Base-by-base conservation (phyloP, 2,113 vertebrate genomes). In the Thryonomys swinderianus region DNA sequence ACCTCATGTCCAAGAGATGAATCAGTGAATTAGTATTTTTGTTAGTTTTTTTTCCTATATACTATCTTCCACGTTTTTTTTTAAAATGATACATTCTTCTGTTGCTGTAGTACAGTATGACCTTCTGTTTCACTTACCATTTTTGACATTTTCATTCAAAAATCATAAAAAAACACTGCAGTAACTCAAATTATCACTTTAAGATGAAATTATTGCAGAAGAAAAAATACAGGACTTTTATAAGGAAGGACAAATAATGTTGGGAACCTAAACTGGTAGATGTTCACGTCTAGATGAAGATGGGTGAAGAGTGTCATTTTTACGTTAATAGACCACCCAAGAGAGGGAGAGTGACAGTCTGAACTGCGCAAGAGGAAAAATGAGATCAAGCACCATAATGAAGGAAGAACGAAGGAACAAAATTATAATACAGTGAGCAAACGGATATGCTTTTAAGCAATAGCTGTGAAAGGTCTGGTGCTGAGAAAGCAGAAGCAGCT, bases 391-490 rank as follows among this genome's bases (percentile, higher is more conserved):
- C 20, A 37, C 27, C 42, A 13, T 64, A 93, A 74, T 64, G 85
- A 93, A 74, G 57, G 85, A 93, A 76, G 57, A 30, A 61, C 92
- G 59, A 93, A 79, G 42, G 32, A 91, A 42, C 27, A 32, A 92
- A 89, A 93, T 73, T 80, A 69, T 59, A 85, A 83, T 42, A 53
- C 17, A 92, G 30, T 11, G 96, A 73, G 91, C 51, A 95, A 88
- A 95, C 48, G 40, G 88, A 90, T 92, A 45, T 27, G 34, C 21
- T 94, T 88, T 76, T 51, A 21, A 79, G 91, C 79, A 93, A 86
- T 95, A 94, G 93, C 79, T 96, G 67, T 93, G 67, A 93, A 92
- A 92, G 62, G 59, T 92, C 74, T 95, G 85, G 79, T 95, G 95
- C 94, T 89, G 88, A 92, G 85, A 53, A 91, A 84, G 59, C 20